Percentiles rank a stretch among this genome's conserved stretches.
Conservation (phyloP, 2,888 invertebrate genomes). For the Lamellibrachia satsuma region DNA sequence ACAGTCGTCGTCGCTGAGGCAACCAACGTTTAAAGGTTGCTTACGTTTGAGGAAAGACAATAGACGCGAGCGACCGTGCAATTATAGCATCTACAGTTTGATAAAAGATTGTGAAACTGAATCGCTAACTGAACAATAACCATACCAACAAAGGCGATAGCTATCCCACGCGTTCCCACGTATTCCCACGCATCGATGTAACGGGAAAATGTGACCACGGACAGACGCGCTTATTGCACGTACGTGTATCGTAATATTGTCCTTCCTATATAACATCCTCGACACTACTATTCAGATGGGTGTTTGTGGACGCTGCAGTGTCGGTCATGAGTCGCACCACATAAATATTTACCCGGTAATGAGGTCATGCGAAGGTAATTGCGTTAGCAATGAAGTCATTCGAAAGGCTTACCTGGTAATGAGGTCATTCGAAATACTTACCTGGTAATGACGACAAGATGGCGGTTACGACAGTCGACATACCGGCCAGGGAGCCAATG, state of each 20-base stretch:
- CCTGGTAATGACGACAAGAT: neutral
- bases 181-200: too few species aligned
- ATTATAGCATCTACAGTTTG: neutral
- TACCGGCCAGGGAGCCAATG: conserved; percentile 21
- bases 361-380: neutral
- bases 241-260: neutral
- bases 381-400: neutral
- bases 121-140: neutral
- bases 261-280: neutral
- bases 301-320: neutral
- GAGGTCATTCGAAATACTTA: too few species aligned
- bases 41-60: neutral
- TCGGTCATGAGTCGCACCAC: neutral
- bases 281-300: neutral
- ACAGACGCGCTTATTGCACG: too few species aligned
- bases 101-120: neutral
- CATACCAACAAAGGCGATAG: too few species aligned
- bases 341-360: neutral
- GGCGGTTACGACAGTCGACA: conserved; percentile 23
- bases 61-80: neutral
- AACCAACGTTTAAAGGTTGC: neutral
- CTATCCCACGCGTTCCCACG: neutral
- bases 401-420: too few species aligned
- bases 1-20: neutral
- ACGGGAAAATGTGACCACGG: too few species aligned